Conservation (phyloP, 2,888 invertebrate genomes). For the Leptura quadrifasciata region DNA sequence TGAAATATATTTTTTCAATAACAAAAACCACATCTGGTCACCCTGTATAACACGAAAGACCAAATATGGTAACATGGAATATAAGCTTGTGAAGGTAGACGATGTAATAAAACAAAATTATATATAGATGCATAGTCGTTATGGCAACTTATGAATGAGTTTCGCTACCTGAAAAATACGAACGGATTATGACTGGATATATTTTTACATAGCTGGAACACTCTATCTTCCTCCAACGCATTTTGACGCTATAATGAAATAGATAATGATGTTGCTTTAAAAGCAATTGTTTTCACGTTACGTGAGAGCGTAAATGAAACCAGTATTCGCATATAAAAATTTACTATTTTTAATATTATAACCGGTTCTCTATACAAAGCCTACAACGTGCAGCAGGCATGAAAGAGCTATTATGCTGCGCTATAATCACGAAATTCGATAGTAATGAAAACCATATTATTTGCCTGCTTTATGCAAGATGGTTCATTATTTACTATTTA, state of each 20-base stretch:
- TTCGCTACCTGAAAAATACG: not conserved
- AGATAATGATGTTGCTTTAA: not conserved
- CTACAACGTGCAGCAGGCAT: not conserved
- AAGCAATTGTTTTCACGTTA: not conserved
- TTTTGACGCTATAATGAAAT: not conserved
- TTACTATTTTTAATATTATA: not conserved
- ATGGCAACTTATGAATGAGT: not conserved
- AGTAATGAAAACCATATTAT: no score
- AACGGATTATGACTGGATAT: not conserved
- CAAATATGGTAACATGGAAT: not conserved
- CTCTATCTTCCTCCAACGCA: not conserved
- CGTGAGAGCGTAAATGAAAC: not conserved
- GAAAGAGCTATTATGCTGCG: no score
- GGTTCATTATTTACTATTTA: no score
- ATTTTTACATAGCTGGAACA: not conserved
- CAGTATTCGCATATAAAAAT: not conserved
- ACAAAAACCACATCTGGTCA: no score
- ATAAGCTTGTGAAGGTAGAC: not conserved
- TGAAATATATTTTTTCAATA: no score
- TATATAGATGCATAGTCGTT: not conserved
- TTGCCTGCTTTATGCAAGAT: no score
- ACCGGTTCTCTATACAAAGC: not conserved
- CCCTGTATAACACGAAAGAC: not conserved
- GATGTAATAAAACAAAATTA: not conserved
- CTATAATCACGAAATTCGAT: no score